These are phyloP conservation scores for Halesus radiatus DNA, from an alignment of 1,140 invertebrate genomes.

Conservation along the genomic window DNA sequence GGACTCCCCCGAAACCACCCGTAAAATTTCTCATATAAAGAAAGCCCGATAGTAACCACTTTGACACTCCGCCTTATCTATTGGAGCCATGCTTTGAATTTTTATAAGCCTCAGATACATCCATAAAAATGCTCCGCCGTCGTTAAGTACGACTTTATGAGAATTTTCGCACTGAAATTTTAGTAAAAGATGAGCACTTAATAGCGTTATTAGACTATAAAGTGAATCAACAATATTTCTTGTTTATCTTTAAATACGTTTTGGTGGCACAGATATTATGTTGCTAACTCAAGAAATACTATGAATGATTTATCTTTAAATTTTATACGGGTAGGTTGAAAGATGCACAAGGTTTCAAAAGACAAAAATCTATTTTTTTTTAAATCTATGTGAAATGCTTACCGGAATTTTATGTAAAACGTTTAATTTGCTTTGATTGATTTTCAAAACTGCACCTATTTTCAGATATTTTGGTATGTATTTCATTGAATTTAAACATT, in stretches of 20 bases:
- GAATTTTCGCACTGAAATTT: slow-evolving; percentile 34
- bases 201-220: slow-evolving; percentile 10
- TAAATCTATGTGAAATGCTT: too few relatives aligned
- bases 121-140: slow-evolving; percentile 42
- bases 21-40: slow-evolving; percentile 49
- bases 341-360: too few relatives aligned
- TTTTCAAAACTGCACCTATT: too few relatives aligned
- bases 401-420: too few relatives aligned
- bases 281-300: too few relatives aligned
- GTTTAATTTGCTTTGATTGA: too few relatives aligned
- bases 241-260: neutral
- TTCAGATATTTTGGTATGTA: too few relatives aligned
- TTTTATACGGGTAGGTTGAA: too few relatives aligned
- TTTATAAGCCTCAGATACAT: slow-evolving; percentile 49
- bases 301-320: too few relatives aligned
- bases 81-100: slow-evolving; percentile 51
- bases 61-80: slow-evolving; percentile 54
- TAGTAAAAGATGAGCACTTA: slow-evolving; percentile 41
- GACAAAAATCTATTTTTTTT: too few relatives aligned
- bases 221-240: slow-evolving; percentile 26
- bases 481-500: too few relatives aligned
- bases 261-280: too few relatives aligned
- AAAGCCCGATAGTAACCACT: slow-evolving; percentile 44
- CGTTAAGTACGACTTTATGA: slow-evolving; percentile 40
- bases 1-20: slow-evolving; percentile 23